Evolutionary conservation across 2,797 vertebrate genomes (phyloP), one percentile per base, ranked within the genome.

Genomic region (Phalanger gymnotis): DNA sequence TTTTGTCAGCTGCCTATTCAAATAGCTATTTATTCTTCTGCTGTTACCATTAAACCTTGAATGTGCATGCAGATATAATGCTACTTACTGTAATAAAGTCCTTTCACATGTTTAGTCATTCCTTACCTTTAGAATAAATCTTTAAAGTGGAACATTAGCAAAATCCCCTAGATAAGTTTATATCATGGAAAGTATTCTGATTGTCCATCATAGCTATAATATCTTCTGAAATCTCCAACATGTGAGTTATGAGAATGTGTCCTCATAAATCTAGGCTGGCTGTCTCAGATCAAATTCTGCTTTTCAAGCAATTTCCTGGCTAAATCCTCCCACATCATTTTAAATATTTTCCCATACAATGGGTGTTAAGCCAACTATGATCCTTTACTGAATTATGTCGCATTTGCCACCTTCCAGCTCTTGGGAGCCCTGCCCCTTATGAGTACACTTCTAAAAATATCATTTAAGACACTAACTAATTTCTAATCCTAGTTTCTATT

Each of bases 381-480:
- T 98, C 98, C 98, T 95, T 96, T 87, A 94, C 97, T 7, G 30
- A 98, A 97, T 94, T 96, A 98, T 25, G 92, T 54, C 1, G 94
- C 93, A 94, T 96, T 97, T 1, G 90, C 96, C 95, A 93, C 96
- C 96, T 98, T 93, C 95, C 1, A 2, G 96, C 96, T 98, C 98
- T 98, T 98, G 97, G 97, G 97, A 97, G 96, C 97, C 97, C 98
- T 96, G 97, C 98, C 98, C 98, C 98, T 98, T 98, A 98, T 97
- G 66, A 98, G 96, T 95, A 96, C 97, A 97, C 92, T 97, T 98
- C 98, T 98, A 99, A 99, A 99, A 98, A 98, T 98, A 98, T n/a
- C 97, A 54, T 96, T 97, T 98, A 98, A 98, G 97, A 98, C 97
- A 93, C 98, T 93, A 4, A 97, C 98, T 98, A 98, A 98, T 98